Base-by-base conservation (phyloP, 2,797 vertebrate genomes). In the Heliangelus exortis region DNA sequence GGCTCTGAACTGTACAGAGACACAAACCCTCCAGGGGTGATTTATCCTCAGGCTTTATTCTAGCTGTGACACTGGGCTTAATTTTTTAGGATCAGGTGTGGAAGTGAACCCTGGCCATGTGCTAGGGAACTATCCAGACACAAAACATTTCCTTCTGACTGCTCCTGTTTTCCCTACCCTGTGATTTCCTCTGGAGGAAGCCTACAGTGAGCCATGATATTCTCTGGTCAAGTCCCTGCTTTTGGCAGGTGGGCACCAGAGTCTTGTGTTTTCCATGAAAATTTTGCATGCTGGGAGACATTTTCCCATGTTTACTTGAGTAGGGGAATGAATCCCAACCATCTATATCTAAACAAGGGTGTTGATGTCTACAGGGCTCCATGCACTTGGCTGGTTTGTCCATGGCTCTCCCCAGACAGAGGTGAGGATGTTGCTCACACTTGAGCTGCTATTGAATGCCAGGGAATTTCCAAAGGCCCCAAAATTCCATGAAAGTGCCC, bases 301-400 rank as follows among this genome's bases (percentile, higher is more conserved):
- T 61, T 45, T 16, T 2, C 4, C 19, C 78, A 19, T 7, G 6
- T 22, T 47, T 1, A 2, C 12, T 80, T 3, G 39, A 57, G 12
- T 0, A 43, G 33, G 23, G 15, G 23, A 47, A 17, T 8, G 47
- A 77, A 61, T 61, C 19, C 41, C 20, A 26, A 26, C 15, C 16
- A 9, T 20, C 15, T 36, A 45, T 6, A 47, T 15, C 29, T 15
- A n/a, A 29, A 20, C 10, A 36, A 10, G 15, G 14, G 2, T 43
- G 17, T 19, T 71, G 21, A 8, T 2, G 3, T 33, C 58, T 53
- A 15, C 57, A 22, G 82, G 29, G 48, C 26, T 69, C 28, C 5
- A 0, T 2, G 9, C 17, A 39, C 17, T 51, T 0, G 0, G 8
- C 20, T 57, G 36, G 6, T 8, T 23, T 39, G n/a, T 31, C 39